Evolutionary conservation across 2,888 invertebrate genomes (phyloP), one percentile per base, ranked within the genome.

Genomic region (Sicus ferrugineus): DNA sequence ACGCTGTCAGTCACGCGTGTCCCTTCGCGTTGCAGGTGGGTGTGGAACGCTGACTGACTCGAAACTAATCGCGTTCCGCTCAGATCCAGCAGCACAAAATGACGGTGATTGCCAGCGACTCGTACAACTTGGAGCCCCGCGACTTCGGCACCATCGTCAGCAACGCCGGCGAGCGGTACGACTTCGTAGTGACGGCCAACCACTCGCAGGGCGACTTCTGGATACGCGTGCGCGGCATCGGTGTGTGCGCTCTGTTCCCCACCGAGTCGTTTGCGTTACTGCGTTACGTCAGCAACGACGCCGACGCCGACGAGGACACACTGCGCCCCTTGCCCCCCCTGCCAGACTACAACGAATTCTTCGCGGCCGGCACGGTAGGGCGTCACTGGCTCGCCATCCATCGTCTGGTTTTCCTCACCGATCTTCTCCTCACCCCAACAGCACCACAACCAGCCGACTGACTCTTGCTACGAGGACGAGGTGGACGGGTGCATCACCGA

Each of bases 111-210:
- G 80, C 85, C 1, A 77, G 80, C 0, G 86, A 86, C 73, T 83
- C 83, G 0, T 78, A 74, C 63, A 70, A 80, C 19, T 73, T 84
- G 1, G 68, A 75, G 21, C 81, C 83, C 0, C 68, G 73, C 14
- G 9, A 23, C 3, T 78, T 81, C 38, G 79, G 82, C 61, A 77
- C 81, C 4, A 63, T 85, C 3, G 72, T 80, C 0, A 73, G 79
- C 0, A 80, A 86, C 61, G 75, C 87, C 9, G 88, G 88, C 0
- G 88, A 88, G 75, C 78, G 88, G 54, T 88, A 84, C 75, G 88
- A 88, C 73, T 84, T 88, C 59, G 81, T 88, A 1, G 56, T 88
- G 2, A 73, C 77, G 7, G 85, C 87, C 2, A 81, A 84, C 74
- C 81, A 86, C 75, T 80, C 52, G 78, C 80, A 70, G n/a, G 76